These are phyloP conservation scores for Aphodius sticticus DNA, from an alignment of 2,888 invertebrate species.

Conservation along the genomic window DNA sequence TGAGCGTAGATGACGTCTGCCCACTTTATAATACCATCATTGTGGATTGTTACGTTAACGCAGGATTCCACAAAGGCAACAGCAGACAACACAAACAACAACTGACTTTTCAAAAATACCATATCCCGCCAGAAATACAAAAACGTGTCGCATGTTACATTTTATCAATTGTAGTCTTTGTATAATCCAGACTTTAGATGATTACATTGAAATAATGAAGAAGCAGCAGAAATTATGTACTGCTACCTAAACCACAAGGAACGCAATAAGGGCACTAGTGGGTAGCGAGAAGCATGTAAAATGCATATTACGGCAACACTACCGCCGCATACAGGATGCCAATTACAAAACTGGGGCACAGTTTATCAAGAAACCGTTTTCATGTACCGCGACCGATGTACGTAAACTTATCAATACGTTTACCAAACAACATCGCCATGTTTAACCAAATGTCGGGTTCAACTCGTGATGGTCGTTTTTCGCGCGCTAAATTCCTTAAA, in stretches of 20 bases:
- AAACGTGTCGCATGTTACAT: no score
- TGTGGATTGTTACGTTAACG: no score
- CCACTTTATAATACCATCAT: no score
- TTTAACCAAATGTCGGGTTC: background rate
- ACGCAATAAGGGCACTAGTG: background rate
- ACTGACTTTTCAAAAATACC: no score
- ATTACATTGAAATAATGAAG: background rate
- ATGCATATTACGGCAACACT: background rate
- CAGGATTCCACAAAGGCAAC: no score
- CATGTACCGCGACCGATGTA: background rate
- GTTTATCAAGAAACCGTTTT: background rate
- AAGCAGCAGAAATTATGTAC: background rate
- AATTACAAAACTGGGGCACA: constrained; percentile 4
- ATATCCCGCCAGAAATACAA: no score
- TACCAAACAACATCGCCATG: background rate
- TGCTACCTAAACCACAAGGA: background rate
- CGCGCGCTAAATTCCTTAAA: background rate
- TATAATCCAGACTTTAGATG: background rate
- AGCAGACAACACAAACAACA: no score
- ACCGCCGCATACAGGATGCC: background rate
- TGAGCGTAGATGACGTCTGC: no score
- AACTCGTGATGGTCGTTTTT: background rate
- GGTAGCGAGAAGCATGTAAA: background rate
- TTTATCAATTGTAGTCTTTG: no score
- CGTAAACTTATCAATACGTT: background rate